A percentile compares a stretch with the other conserved stretches of the same genome.
Evolutionary conservation across 2,797 vertebrate species (phyloP).

Genomic region (Forpus xanthops): DNA sequence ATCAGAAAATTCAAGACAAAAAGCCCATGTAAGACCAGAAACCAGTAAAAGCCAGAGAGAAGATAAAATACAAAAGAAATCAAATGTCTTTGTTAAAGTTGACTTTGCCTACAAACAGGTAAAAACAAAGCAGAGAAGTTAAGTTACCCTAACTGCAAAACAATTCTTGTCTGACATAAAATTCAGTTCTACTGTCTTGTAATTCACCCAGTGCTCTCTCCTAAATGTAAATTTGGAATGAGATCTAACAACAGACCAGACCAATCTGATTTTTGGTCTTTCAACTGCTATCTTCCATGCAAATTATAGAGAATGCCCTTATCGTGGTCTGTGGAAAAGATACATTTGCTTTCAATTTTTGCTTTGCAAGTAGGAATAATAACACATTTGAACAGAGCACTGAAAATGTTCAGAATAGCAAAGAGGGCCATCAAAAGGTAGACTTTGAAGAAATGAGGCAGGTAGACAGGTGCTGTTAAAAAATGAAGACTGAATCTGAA

Average conservation of each 20-base stretch:
- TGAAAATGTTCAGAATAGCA: neutral
- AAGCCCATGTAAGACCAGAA: neutral
- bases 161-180: neutral
- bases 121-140: neutral
- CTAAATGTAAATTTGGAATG: neutral
- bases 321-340: neutral
- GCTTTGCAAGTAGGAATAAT: neutral
- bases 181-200: neutral
- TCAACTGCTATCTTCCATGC: neutral
- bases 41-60: neutral
- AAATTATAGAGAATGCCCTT: neutral
- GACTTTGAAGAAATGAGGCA: neutral
- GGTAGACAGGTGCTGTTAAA: neutral
- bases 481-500: neutral
- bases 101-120: neutral
- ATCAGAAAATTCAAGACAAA: neutral
- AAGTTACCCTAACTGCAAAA: neutral
- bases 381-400: neutral
- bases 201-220: neutral
- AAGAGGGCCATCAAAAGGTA: neutral
- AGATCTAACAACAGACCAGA: neutral
- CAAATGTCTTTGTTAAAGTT: neutral
- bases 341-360: neutral
- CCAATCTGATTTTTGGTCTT: neutral
- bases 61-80: neutral